These are phyloP conservation scores for Centropyge bicolor DNA, from an alignment of 2,797 vertebrate species.

Conservation along the genomic window DNA sequence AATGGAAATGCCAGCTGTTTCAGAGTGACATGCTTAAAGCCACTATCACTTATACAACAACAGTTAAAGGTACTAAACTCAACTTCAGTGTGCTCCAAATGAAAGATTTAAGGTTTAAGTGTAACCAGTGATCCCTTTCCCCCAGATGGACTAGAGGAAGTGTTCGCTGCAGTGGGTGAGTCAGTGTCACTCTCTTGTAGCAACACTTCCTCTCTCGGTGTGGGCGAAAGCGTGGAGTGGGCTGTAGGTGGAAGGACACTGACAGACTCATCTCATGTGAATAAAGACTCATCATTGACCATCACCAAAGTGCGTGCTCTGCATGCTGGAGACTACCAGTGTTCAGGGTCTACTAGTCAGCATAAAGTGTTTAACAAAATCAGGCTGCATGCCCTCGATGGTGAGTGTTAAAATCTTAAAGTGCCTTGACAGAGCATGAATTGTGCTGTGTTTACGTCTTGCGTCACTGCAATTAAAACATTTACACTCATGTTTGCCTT, in stretches of 20 bases:
- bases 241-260: background rate
- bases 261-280: background rate
- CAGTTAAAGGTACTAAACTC: conserved; percentile 55
- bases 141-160: conserved; percentile 77
- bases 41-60: conserved; percentile 41
- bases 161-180: conserved; percentile 69
- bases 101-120: background rate
- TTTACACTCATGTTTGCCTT: conserved; percentile 18
- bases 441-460: background rate
- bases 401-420: conserved; percentile 48
- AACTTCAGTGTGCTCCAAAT: background rate
- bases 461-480: background rate
- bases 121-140: conserved; percentile 36
- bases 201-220: conserved; percentile 51
- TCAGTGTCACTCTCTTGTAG: conserved; percentile 71
- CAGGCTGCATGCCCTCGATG: conserved; percentile 66
- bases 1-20: conserved; percentile 71
- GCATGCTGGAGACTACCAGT: conserved; percentile 70
- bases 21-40: conserved; percentile 51
- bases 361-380: conserved; percentile 38
- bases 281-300: conserved; percentile 43
- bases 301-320: conserved; percentile 51
- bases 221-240: conserved; percentile 30
- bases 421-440: background rate
- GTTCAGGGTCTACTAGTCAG: conserved; percentile 35